These are phyloP conservation scores for Lophotis ruficrista DNA, from an alignment of 2,113 vertebrate genomes.

Conservation along the genomic window DNA sequence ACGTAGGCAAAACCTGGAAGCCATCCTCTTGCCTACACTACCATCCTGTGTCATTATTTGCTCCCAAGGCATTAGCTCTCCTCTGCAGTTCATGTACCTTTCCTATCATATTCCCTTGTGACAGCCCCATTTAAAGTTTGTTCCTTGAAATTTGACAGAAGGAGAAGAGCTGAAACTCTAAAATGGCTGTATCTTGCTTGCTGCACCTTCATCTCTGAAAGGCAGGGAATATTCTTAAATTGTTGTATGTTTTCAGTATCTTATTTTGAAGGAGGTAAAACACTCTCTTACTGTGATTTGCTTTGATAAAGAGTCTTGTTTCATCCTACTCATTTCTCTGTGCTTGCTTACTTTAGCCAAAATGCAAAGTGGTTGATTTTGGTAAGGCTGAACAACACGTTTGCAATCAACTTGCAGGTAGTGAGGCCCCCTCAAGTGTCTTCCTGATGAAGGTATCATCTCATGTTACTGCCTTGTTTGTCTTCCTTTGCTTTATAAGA, in stretches of 20 bases:
- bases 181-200: neutral
- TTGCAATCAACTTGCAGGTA: neutral
- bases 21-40: neutral
- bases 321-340: neutral
- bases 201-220: neutral
- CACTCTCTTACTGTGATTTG: neutral
- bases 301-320: neutral
- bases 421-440: neutral
- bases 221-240: neutral
- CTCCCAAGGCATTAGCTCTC: neutral
- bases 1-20: neutral
- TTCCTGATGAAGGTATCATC: neutral
- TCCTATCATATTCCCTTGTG: neutral
- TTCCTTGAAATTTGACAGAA: neutral
- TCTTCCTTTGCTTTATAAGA: neutral
- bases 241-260: neutral
- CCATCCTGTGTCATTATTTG: neutral
- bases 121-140: neutral
- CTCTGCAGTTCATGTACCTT: neutral
- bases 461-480: neutral
- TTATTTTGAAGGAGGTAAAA: neutral
- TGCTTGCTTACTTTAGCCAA: neutral
- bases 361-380: neutral
- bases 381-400: neutral
- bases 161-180: neutral